Base-by-base conservation (phyloP, 1,140 invertebrate genomes). In the Globodera rostochiensis region DNA sequence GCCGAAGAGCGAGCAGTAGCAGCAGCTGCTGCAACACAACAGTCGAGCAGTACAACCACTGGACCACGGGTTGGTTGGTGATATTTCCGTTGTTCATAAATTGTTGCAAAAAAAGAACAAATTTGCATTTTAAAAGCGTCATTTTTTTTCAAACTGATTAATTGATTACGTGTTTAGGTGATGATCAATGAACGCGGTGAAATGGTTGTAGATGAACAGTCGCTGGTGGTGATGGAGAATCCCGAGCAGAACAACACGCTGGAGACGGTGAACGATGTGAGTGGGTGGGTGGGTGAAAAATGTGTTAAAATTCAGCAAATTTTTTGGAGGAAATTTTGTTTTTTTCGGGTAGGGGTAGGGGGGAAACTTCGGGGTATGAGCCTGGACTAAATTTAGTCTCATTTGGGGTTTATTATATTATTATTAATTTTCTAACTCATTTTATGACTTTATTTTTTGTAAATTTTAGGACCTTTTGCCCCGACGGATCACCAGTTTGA, bases 261-360 rank as follows among this genome's bases (percentile, higher is more conserved):
- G 69, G 85, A 86, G 70, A 83, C 84, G 69, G 84, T 85, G 60
- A 73, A 85, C 69, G 85, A 86, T 71, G 83, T 84, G 74, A 53
- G 84, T 83, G 36, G 6, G 19, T 83, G 36, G 6, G 19, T 6
- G 21, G 19, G n/a, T 82, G 8, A 25, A 36, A 21, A 11, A n/a
- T 70, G 8, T 4, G 21, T 47, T 80, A 7, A 79, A 25, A 64
- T 47, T 73, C 0, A 70, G 74, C 57, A 1, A 13, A 75, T 13
- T 15, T 13, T 25, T 25, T 25, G 25, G 25, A 25, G 25, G n/a
- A n/a, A n/a, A n/a, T n/a, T 81, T 80, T 81, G n/a, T 21, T 25
- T 80, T 67, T 25, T 25, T 25, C 25, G 25, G 25, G 1, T 25
- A 4, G 0, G 4, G 25, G 25, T 0, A 25, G 13, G 0, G 4